These are phyloP conservation scores for Periophthalmus magnuspinnatus DNA, from an alignment of 2,797 vertebrate genomes.

Conservation along the genomic window DNA sequence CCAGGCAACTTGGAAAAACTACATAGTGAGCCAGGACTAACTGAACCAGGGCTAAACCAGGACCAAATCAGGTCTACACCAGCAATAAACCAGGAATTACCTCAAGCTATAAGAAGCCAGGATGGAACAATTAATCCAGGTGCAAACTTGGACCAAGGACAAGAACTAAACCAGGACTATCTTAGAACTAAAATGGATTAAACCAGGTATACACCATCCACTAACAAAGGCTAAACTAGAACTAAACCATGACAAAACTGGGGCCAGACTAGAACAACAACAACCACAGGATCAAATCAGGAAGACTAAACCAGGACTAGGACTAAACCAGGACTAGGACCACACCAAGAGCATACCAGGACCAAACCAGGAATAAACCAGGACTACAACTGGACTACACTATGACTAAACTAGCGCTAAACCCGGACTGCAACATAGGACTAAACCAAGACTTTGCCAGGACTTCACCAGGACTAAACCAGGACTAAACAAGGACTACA, in stretches of 20 bases:
- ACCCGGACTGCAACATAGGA: no score
- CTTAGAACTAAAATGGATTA: not conserved
- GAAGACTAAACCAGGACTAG: not conserved
- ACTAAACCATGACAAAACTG: not conserved
- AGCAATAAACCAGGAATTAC: not conserved
- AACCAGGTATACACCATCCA: not conserved
- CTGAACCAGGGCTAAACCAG: not conserved
- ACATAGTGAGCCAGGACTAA: not conserved
- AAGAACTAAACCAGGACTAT: not conserved
- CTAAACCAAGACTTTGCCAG: slow-evolving; percentile 3
- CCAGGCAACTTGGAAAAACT: no score
- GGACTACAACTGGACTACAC: not conserved
- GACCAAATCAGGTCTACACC: not conserved
- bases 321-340: not conserved
- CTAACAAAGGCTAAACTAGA: not conserved
- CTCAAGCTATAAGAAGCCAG: not conserved
- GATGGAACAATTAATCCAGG: not conserved
- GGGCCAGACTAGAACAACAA: not conserved
- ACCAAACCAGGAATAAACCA: not conserved
- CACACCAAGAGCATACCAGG: not conserved
- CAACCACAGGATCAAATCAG: no score
- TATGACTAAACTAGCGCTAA: slow-evolving; percentile 4
- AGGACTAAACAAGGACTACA: slow-evolving; percentile 1
- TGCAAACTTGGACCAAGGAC: not conserved
- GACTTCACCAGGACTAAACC: no score